Base-by-base conservation (phyloP, 2,113 vertebrate species). In the Protobothrops flavoviridis region DNA sequence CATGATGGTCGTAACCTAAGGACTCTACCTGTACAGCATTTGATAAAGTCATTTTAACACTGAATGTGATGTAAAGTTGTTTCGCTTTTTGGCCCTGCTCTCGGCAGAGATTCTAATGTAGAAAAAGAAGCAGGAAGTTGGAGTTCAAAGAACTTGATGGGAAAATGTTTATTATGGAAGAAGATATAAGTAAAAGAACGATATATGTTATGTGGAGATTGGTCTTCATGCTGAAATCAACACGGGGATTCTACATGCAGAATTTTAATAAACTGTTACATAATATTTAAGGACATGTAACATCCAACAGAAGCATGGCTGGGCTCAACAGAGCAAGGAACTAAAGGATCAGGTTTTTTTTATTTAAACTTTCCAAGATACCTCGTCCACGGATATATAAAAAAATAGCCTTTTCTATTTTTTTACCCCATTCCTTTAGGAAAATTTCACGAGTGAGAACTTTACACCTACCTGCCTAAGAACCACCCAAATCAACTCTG, bases 151-250 rank as follows among this genome's bases (percentile, higher is more conserved):
- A 48, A 21, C 10, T 4, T n/a, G 55, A 15, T 57, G 4, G 8
- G 20, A 52, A 86, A 39, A 43, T 13, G 21, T 56, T 56, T 85
- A 26, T 59, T 91, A 5, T n/a, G 81, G 45, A 87, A 33, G 50
- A 85, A 21, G 55, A 48, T 48, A 21, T 26, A n/a, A 20, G 15
- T n/a, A 59, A 10, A 29, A 86, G 53, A 39, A 9, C 0, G 11
- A 23, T 11, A 20, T 7, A 23, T 1, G 1, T 3, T 4, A 20
- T 0, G n/a, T 15, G 45, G 24, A 50, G 52, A 4, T 7, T 45
- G 17, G 15, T n/a, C 53, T 2, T 29, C 13, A 64, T n/a, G 2
- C 45, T n/a, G 10, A 90, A 50, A 90, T 57, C 17, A 43, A 52
- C 55, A 59, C 8, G 29, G 10, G 26, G 45, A 52, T 21, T 69